These are phyloP conservation scores for Geotrypetes seraphini DNA, from an alignment of 2,797 vertebrate genomes.

Conservation along the genomic window DNA sequence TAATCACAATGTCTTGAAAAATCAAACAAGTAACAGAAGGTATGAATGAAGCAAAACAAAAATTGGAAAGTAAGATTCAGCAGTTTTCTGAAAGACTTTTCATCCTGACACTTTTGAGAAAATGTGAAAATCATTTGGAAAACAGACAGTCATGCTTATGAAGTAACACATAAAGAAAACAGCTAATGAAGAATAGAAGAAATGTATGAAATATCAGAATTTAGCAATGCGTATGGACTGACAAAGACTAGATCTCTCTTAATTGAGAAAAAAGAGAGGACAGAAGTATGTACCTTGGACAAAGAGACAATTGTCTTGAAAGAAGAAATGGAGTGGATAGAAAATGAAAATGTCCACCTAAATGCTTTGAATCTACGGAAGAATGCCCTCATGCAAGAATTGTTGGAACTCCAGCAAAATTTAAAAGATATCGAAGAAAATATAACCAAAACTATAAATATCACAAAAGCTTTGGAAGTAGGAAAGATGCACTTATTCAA, in stretches of 20 bases:
- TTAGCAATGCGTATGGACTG: conserved; percentile 76
- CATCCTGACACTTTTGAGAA: too few relatives aligned
- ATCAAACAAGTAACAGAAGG: too few relatives aligned
- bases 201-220: conserved; percentile 63
- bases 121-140: too few relatives aligned
- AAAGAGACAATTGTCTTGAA: conserved; percentile 50
- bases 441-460: too few relatives aligned
- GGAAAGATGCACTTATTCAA: too few relatives aligned
- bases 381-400: conserved; percentile 48
- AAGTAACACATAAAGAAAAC: conserved; percentile 44
- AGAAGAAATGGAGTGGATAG: conserved; percentile 68
- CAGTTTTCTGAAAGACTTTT: too few relatives aligned
- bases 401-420: conserved; percentile 44
- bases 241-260: conserved; percentile 45
- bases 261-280: conserved; percentile 49
- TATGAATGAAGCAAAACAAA: too few relatives aligned
- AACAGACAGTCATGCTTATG: too few relatives aligned
- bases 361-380: conserved; percentile 54
- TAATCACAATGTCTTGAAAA: too few relatives aligned
- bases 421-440: conserved; percentile 71
- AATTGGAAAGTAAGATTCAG: too few relatives aligned
- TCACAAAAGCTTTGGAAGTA: too few relatives aligned
- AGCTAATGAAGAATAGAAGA: conserved; percentile 53
- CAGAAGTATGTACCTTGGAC: conserved; percentile 59
- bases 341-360: conserved; percentile 45